phyloP scores from a whole-genome alignment of 2,797 vertebrate genomes.

The Loris lydekkerianus region DNA sequence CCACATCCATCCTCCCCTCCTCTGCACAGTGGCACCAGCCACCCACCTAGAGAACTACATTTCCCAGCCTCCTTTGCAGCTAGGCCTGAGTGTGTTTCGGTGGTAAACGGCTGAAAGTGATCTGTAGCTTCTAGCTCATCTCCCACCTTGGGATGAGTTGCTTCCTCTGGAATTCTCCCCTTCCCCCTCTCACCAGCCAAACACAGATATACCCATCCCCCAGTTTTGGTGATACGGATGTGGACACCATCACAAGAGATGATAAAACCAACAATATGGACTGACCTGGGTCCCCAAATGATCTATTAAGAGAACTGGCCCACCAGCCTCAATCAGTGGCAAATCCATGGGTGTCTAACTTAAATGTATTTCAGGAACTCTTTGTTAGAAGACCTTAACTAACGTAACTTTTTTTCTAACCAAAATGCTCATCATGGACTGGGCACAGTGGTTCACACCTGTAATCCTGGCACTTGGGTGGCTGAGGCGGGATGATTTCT shows the following conservation, averaged over 20 bases:
- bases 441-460: too few species aligned
- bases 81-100: background rate
- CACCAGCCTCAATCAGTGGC: background rate
- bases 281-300: background rate
- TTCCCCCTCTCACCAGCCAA: background rate
- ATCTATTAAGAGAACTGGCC: background rate
- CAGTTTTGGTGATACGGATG: background rate
- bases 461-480: too few species aligned
- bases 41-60: background rate
- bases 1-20: background rate
- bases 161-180: background rate
- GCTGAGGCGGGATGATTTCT: too few species aligned
- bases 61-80: conserved; percentile 27
- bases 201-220: background rate
- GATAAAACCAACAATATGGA: background rate
- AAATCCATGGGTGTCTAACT: background rate
- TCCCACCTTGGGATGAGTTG: background rate
- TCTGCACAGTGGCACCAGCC: background rate
- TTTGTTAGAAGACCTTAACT: background rate
- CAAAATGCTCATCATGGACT: background rate
- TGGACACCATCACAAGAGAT: background rate
- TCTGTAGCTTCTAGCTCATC: background rate
- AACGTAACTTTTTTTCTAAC: background rate
- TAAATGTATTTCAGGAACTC: background rate
- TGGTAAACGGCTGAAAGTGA: background rate